Base-by-base conservation (phyloP, 2,888 invertebrate species). In the Cryptophagus acutangulus region DNA sequence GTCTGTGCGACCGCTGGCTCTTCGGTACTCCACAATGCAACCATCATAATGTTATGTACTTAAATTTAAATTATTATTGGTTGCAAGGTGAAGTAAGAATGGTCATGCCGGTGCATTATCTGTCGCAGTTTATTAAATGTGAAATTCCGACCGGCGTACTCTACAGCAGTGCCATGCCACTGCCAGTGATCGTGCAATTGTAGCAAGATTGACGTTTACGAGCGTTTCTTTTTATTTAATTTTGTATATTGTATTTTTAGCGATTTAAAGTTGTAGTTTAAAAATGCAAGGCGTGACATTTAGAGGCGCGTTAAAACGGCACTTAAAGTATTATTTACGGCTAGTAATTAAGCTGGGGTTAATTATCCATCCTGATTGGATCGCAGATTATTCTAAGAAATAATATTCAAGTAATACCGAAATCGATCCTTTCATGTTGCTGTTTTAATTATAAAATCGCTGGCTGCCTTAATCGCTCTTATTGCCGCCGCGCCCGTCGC, bases 321-420 rank as follows among this genome's bases (percentile, higher is more conserved):
- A 66, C 65, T 69, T 68, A 68, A 68, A 67, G 63, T 62, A 66
- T 69, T 68, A 70, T 70, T 70, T 70, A 70, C 66, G 64, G 61
- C 61, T 54, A 58, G 68, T 69, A 70, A 70, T 70, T 69, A 70
- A 69, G 61, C 52, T 59, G 55, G 59, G 61, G 66, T 67, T 67
- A 67, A 69, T 67, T 67, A 69, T 64, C 61, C 49, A 51, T 51
- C 52, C 59, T 66, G 65, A 66, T 68, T 66, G 68, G 63, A 62
- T 61, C 52, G 55, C 56, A 59, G 62, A 64, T 63, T 63, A 64
- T 66, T 65, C 66, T 57, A 51, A 59, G 66, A 66, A 66, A 61
- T 63, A 61, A 61, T 46, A 42, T 45, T 39, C 42, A 38, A 44
- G 43, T 43, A 33, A 40, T 46, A 41, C 38, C 47, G 48, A 46